Evolutionary conservation across 35 echinoderm and acorn worm genomes (phyloP), one percentile per base, ranked within the genome.

Genomic region (Apostichopus parvimensis): DNA sequence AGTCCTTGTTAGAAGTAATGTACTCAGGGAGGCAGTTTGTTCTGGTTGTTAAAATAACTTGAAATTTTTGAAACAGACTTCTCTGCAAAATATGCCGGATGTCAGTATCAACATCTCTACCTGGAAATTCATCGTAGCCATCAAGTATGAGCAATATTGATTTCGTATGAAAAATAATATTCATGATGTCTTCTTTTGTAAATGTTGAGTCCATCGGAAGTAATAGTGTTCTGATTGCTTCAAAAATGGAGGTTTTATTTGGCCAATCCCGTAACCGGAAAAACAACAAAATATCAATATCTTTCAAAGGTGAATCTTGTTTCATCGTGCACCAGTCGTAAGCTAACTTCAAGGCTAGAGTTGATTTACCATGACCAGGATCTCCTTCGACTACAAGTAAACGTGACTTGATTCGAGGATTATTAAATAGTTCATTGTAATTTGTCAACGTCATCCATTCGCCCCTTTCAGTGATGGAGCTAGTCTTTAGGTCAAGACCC

Each of bases 21-120:
- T 9, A 1, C 1, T 23, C 20, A 14, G 85, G 85, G 3, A 87
- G 8, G 22, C 55, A 68, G 58, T 15, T 17, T 15, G 85, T 72
- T 87, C 58, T 70, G 6, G 85, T 72, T 23, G 85, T 87, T 14
- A 87, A 6, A 9, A 72, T 65, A 72, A 87, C 59, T 64, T 62
- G 54, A 57, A 4, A 87, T 24, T 56, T 17, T 62, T 87, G 57
- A 72, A 87, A 87, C 85, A 87, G 65, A 61, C 28, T 60, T 65
- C 85, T 72, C 28, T 14, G 21, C 8, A 87, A 21, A 9, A 87
- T 87, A 13, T 21, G 6, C 15, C 20, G 14, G 25, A 87, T 24
- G 25, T 87, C 83, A 60, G 10, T 58, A 2, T 24, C 23, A 4
- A n/a, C 57, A 52, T 83, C 54, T 9, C 18, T 9, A 6, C 23